Evolutionary conservation across 1,140 invertebrate species (phyloP), one percentile per base, ranked within the genome.

Genomic region (Aphelenchoides fujianensis): DNA sequence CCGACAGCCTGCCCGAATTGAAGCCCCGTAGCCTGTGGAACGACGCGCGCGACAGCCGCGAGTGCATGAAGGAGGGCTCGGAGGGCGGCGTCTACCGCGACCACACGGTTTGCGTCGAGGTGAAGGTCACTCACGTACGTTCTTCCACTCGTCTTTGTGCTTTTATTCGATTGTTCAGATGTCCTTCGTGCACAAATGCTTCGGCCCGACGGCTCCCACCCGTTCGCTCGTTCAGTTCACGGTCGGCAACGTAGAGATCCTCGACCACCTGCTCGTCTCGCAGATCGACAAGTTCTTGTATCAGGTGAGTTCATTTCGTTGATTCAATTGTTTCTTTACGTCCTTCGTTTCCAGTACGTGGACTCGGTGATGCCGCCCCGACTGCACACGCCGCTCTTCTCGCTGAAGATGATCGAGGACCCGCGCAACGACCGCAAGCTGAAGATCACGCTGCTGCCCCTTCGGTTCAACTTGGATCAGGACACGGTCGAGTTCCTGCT

Each of bases 261-360:
- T 70, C 12, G 78, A 79, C 61, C 80, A 80, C 54, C 48, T 82
- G 7, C 36, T 72, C 19, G 70, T 82, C 16, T 79, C 78, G 23
- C 36, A 82, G 23, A 79, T 79, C 69, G 71, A 79, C 59, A 71
- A 82, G 41, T 37, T 79, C 34, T 68, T 82, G 19, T 81, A 82
- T 31, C 72, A 74, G 52, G 77, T 80, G 3, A 66, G 53, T 52
- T 64, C 5, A 5, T 35, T 5, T 53, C 27, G 62, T 53, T 52
- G 16, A n/a, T 71, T 71, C n/a, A n/a, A 27, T 2, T 2, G 41
- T 27, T n/a, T n/a, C n/a, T n/a, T n/a, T n/a, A n/a, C n/a, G 23
- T 35, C 5, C 3, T 12, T n/a, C 1, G 31, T 12, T 73, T 72
- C 3, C 3, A 73, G 73, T 34, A 77, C 41, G 35, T 35, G 9